phyloP scores from a whole-genome alignment of 2,113 vertebrate species.

The Colaptes auratus region DNA sequence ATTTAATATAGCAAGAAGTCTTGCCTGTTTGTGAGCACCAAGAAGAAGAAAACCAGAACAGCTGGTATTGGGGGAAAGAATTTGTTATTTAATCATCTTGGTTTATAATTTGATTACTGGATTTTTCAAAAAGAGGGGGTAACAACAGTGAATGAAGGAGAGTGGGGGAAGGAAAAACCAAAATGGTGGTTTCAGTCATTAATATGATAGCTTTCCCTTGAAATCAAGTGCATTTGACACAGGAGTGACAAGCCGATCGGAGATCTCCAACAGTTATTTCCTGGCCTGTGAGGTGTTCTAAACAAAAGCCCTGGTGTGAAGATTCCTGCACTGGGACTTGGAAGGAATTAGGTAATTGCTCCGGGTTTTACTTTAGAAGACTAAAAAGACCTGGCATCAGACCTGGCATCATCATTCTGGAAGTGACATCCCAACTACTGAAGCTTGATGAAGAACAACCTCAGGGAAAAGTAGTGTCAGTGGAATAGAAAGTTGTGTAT shows the following conservation, averaged over 20 bases:
- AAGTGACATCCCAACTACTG: neutral
- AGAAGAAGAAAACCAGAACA: neutral
- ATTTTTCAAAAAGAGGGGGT: neutral
- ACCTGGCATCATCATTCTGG: neutral
- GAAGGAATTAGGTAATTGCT: neutral
- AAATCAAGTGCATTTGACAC: neutral
- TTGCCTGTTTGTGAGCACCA: neutral
- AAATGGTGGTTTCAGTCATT: neutral
- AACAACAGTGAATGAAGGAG: neutral
- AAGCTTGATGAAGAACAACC: neutral
- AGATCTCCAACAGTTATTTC: neutral
- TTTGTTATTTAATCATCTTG: neutral
- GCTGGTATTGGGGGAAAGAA: neutral
- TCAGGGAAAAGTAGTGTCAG: neutral
- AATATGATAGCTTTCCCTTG: neutral
- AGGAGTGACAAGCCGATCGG: neutral
- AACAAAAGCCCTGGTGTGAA: neutral
- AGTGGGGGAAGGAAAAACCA: neutral
- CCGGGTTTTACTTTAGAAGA: neutral
- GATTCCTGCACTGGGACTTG: neutral
- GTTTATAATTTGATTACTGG: neutral
- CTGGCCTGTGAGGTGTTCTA: neutral
- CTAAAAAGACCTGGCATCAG: neutral
- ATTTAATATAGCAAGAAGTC: neutral
- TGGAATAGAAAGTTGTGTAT: neutral